Evolutionary conservation across 2,888 invertebrate species (phyloP), one percentile per base, ranked within the genome.

Genomic region (Acrobasis consociella): DNA sequence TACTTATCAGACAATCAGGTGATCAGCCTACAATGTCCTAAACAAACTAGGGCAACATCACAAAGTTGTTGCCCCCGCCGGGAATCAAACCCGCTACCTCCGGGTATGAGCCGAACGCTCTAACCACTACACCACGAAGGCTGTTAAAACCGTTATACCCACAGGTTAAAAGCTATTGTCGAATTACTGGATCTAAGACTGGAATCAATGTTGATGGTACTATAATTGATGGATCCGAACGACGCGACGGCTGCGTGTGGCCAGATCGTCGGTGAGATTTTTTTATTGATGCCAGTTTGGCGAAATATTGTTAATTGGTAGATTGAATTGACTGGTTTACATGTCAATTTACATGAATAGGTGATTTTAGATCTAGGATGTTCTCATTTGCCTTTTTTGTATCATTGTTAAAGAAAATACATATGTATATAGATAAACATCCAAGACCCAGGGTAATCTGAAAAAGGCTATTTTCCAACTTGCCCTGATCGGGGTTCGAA

Each of bases 131-230:
- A n/a, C n/a, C n/a, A n/a, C n/a, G n/a, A 5, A 5, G 5, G 5
- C 22, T 80, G 76, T 81, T 82, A 75, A 78, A 70, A 83, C 87
- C 88, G 87, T 87, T 89, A 31, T 31, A 8, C 2, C 31, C 31
- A 31, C 31, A 31, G 13, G 46, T 46, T 46, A 13, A 86, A 72
- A 68, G 71, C 73, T 80, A 81, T 87, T 86, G 83, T 85, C 72
- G 63, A 73, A 70, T 68, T 68, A 70, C 68, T 67, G 70, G 73
- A 38, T 60, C 16, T 8, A 13, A 58, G 46, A 51, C 49, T 38
- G 70, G 75, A 71, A 69, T 65, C 69, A 39, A 42, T 46, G 31
- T 51, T 60, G 49, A 50, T 42, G 17, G 39, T 17, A 13, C 46
- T 31, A 22, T 53, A 61, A 58, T 55, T 53, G 62, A 50, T 58